Base-by-base conservation (phyloP, 2,888 invertebrate genomes). In the Pasiphila rectangulata region DNA sequence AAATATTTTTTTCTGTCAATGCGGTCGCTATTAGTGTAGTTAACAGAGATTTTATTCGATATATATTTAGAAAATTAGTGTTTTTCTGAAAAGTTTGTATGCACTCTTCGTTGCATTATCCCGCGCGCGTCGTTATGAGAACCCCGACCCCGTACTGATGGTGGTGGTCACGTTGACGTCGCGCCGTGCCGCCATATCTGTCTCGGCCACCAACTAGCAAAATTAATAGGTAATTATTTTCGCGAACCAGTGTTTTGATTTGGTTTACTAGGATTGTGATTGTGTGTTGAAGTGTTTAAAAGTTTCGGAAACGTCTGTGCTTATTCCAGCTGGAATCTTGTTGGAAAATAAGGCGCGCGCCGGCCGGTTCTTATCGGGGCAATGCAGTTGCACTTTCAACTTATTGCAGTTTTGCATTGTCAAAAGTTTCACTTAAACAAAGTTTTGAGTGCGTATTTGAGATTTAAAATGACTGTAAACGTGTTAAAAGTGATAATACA, bases 41-140 rank as follows among this genome's bases (percentile, higher is more conserved):
- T 43, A 68, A 73, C 82, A 83, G 78, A 83, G 84, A 83, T 78
- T 68, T 81, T 73, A 56, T 69, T 71, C 67, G 71, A 78, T 77
- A 69, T 60, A 75, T 72, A 65, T 54, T 69, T 68, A 72, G 59
- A 80, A 77, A 74, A 75, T 73, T 71, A 73, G 82, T 83, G 79
- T 79, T 77, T 85, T 83, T 82, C 82, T 81, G 66, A 78, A 80
- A 76, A 87, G 78, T 87, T 88, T 86, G 85, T 87, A 89, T 89
- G 89, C 89, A 89, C 88, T 89, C 89, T 90, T 91, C 91, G 90
- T 91, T 90, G 90, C 91, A 91, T 83, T 50, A 78, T 87, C 90
- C 92, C 92, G 91, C 93, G 93, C 93, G 94, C 94, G 93, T 93
- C 92, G 91, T 91, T 92, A 90, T 92, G 92, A 92, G 92, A 91